These are phyloP conservation scores for Gallinago solitaria DNA, from an alignment of 2,797 vertebrate genomes.

Conservation along the genomic window DNA sequence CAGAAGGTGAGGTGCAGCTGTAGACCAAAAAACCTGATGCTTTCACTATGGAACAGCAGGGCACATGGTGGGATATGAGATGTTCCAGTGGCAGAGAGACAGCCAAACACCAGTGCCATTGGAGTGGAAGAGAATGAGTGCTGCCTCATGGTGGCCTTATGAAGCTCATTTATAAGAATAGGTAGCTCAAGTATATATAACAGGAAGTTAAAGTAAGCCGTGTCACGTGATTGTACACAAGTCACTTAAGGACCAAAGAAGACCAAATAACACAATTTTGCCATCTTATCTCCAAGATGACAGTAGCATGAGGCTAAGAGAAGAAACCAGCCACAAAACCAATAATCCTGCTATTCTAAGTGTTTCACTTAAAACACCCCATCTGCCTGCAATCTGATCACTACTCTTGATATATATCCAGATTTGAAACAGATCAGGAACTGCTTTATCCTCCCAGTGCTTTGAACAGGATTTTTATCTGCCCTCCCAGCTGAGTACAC, in stretches of 20 bases:
- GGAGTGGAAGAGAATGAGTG: background rate
- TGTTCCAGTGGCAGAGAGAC: background rate
- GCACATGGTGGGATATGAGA: background rate
- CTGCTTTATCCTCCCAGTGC: background rate
- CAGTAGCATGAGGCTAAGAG: background rate
- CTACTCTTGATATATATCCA: background rate
- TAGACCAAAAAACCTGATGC: background rate
- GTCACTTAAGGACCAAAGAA: background rate
- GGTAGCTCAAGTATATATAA: background rate
- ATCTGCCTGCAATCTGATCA: background rate
- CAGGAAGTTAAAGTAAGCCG: background rate
- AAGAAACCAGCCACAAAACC: background rate
- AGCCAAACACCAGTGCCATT: background rate
- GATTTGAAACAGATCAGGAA: background rate
- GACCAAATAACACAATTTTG: background rate
- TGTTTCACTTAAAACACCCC: background rate
- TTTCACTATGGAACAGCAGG: background rate
- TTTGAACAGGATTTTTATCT: background rate
- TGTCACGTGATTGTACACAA: background rate
- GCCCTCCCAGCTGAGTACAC: background rate
- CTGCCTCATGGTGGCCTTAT: background rate
- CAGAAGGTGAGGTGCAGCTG: background rate
- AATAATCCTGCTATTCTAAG: background rate
- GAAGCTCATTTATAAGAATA: background rate
- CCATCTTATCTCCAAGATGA: background rate